phyloP scores from a whole-genome alignment of 2,888 invertebrate species.

The Dicyrtoma fusca region DNA sequence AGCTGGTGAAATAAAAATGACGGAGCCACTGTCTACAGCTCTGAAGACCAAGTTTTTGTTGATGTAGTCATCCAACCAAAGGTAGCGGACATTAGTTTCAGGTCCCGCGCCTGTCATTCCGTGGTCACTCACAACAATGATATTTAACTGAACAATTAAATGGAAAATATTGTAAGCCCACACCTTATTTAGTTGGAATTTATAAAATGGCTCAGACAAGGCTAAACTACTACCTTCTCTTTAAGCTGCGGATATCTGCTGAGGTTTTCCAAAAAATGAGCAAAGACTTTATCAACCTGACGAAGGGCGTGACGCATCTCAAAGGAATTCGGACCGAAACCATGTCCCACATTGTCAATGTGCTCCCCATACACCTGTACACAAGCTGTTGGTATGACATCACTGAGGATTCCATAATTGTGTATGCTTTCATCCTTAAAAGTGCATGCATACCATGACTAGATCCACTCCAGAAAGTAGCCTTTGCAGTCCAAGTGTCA shows the following conservation, averaged over 20 bases:
- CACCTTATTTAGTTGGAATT: conserved; percentile 5
- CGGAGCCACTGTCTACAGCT: conserved; percentile 57
- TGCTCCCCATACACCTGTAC: conserved; percentile 58
- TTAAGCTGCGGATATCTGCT: conserved; percentile 54
- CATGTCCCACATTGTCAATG: conserved; percentile 58
- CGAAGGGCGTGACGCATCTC: conserved; percentile 57
- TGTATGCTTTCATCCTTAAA: background rate
- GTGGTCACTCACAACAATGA: conserved; percentile 60
- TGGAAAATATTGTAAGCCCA: background rate
- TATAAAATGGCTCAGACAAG: background rate
- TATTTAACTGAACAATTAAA: conserved; percentile 57
- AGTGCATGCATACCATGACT: conserved; percentile 55
- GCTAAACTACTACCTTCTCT: conserved; percentile 49
- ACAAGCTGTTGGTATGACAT: too few species aligned
- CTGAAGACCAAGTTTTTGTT: conserved; percentile 55
- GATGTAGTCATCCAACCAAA: conserved; percentile 57
- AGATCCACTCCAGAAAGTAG: conserved; percentile 56
- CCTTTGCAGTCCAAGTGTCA: conserved; percentile 55
- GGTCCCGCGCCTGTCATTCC: conserved; percentile 59
- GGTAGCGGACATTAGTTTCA: conserved; percentile 50
- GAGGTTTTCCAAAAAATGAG: conserved; percentile 57
- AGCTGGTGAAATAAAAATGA: conserved; percentile 57
- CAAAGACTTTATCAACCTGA: conserved; percentile 58
- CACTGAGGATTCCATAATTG: too few species aligned
- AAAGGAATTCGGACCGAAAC: conserved; percentile 58